These are phyloP conservation scores for Lathronympha strigana DNA, from an alignment of 2,888 invertebrate genomes.

Conservation along the genomic window DNA sequence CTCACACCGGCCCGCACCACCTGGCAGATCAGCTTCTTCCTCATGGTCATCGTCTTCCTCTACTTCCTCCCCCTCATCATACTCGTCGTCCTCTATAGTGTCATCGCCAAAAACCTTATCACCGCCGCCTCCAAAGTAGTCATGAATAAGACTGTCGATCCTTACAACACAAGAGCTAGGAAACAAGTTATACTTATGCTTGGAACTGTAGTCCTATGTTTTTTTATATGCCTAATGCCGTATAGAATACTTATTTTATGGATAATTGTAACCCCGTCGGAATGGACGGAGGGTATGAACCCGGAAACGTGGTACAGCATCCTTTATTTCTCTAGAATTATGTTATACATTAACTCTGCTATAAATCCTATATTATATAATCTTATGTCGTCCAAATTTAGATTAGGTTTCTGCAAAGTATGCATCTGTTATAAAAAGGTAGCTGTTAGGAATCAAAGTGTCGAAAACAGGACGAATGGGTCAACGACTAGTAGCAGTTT, in stretches of 20 bases:
- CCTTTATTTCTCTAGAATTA: conserved; percentile 92
- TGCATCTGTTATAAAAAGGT: conserved; percentile 84
- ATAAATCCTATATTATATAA: conserved; percentile 97
- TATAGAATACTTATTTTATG: conserved; percentile 93
- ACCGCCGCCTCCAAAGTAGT: conserved; percentile 87
- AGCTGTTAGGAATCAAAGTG: conserved; percentile 67
- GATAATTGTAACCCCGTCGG: conserved; percentile 90
- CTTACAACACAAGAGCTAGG: conserved; percentile 88
- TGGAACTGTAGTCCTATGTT: conserved; percentile 93
- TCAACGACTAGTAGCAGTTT: conserved; percentile 85
- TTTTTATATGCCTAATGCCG: conserved; percentile 94
- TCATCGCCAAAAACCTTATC: conserved; percentile 93
- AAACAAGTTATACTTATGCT: conserved; percentile 94
- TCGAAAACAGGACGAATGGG: conserved; percentile 83
- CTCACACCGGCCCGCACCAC: conserved; percentile 90
- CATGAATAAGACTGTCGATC: conserved; percentile 89
- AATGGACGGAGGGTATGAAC: conserved; percentile 87
- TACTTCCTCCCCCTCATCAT: conserved; percentile 92
- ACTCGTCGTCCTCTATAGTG: conserved; percentile 91
- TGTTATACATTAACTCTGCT: conserved; percentile 95
- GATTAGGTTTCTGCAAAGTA: conserved; percentile 89
- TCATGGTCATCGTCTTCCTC: conserved; percentile 90
- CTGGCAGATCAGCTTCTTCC: conserved; percentile 91
- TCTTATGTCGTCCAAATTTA: conserved; percentile 95
- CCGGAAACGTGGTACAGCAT: conserved; percentile 92